phyloP scores from a whole-genome alignment of 2,113 vertebrate genomes.

The Urocitellus parryii region DNA sequence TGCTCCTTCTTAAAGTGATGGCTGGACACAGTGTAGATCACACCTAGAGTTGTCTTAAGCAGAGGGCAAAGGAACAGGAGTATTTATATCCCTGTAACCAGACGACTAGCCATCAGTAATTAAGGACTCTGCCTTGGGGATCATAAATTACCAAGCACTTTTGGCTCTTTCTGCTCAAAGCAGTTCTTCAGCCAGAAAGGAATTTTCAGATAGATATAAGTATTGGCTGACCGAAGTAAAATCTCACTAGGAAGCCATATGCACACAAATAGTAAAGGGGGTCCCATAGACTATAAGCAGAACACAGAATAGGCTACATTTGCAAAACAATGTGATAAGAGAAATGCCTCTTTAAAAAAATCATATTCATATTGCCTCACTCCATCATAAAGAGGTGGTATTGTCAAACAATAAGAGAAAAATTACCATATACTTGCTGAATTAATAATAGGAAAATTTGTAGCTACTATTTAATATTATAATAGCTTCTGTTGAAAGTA shows the following conservation, averaged over 20 bases:
- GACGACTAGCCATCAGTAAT: neutral
- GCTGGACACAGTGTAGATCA: neutral
- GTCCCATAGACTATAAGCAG: neutral
- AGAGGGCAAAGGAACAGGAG: neutral
- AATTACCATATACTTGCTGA: neutral
- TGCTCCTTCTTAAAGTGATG: neutral
- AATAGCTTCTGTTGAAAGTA: neutral
- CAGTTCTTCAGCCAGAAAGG: neutral
- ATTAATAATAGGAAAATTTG: slow-evolving; percentile 17
- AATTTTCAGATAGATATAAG: slow-evolving; percentile 4
- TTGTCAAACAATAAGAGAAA: slow-evolving; percentile 1
- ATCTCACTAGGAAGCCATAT: neutral
- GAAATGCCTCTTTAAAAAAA: neutral
- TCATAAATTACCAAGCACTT: slow-evolving; percentile 16
- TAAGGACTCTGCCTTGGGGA: neutral
- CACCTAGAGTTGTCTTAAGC: slow-evolving; percentile 2
- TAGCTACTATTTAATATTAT: slow-evolving; percentile 36
- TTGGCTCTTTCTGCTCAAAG: slow-evolving; percentile 2
- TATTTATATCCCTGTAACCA: slow-evolving; percentile 27
- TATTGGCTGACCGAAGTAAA: neutral
- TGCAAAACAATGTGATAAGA: neutral
- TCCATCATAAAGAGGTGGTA: neutral
- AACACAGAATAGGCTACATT: neutral
- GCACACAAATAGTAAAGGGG: neutral
- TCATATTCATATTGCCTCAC: neutral